Evolutionary conservation across 2,113 vertebrate species (phyloP).

Genomic region (Maccullochella peelii): DNA sequence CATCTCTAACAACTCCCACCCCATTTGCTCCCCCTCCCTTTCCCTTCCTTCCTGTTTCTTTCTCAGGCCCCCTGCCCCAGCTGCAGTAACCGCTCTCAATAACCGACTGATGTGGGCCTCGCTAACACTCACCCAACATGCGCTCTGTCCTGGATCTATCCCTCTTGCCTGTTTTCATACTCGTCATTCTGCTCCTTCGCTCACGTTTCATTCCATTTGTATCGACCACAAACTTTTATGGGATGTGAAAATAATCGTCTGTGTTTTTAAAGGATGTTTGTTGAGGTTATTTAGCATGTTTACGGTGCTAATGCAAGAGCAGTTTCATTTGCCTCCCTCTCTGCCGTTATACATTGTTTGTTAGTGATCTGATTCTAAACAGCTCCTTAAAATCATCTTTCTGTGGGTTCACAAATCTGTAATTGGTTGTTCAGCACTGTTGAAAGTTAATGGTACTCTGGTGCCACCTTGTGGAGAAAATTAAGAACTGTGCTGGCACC

Average conservation of each 20-base stretch:
- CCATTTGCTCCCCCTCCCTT: not conserved
- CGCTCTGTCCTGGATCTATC: constrained; percentile 16
- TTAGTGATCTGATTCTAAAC: not conserved
- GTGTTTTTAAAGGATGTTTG: constrained; percentile 22
- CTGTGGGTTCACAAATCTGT: not conserved
- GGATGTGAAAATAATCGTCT: not conserved
- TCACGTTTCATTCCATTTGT: constrained; percentile 16
- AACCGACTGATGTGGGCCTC: constrained; percentile 41
- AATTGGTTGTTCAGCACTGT: not conserved
- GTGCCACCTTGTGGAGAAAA: constrained; percentile 67
- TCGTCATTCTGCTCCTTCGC: constrained; percentile 5
- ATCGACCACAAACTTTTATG: not conserved
- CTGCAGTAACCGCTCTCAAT: constrained; percentile 45
- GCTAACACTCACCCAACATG: not conserved
- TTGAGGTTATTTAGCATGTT: constrained; percentile 39
- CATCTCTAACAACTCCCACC: constrained; percentile 23
- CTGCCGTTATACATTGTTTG: constrained; percentile 25
- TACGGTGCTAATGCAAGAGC: constrained; percentile 5
- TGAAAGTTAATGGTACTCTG: constrained; percentile 13
- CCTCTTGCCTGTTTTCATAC: not conserved
- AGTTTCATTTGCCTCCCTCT: constrained; percentile 61
- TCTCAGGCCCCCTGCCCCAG: constrained; percentile 24
- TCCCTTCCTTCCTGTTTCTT: constrained; percentile 59
- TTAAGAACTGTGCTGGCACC: not conserved
- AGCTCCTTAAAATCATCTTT: not conserved